Percentiles rank a stretch among this genome's conserved stretches.
These are phyloP conservation scores for Strix aluco DNA, from an alignment of 2,113 vertebrate genomes.

Conservation along the genomic window DNA sequence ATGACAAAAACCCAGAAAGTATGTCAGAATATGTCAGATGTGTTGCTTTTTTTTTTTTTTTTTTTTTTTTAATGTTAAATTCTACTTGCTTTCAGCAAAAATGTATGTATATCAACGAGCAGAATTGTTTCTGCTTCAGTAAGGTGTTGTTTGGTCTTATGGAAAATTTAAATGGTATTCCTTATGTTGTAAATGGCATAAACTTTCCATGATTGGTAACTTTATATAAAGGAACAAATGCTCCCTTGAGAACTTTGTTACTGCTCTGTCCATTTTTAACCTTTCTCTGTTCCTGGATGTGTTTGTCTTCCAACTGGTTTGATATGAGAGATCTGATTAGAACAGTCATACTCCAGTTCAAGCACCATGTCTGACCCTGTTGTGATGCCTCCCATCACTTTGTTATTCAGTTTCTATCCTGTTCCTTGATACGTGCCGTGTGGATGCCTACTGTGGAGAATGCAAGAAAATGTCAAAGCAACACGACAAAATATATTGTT, in stretches of 20 bases:
- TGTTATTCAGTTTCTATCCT: background rate
- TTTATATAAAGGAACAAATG: background rate
- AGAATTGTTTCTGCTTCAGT: background rate
- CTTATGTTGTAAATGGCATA: background rate
- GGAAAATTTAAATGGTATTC: background rate
- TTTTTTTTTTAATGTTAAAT: background rate
- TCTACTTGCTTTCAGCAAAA: background rate
- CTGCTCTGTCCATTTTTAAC: background rate
- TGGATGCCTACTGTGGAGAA: background rate
- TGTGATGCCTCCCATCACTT: background rate
- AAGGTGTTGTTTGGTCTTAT: background rate
- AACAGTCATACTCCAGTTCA: background rate
- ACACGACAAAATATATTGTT: background rate
- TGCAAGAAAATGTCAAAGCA: background rate
- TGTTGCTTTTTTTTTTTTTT: background rate
- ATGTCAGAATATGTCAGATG: too few relatives aligned
- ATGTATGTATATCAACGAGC: background rate
- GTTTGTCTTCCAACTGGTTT: background rate
- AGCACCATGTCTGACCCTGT: background rate
- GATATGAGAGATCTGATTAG: background rate
- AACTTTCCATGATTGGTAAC: background rate
- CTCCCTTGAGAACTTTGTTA: background rate
- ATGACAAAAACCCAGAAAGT: background rate
- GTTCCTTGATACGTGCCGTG: accelerated
- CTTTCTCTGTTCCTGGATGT: background rate